Evolutionary conservation across 2,888 invertebrate species (phyloP), one percentile per base, ranked within the genome.

Genomic region (Phyllotreta cruciferae): DNA sequence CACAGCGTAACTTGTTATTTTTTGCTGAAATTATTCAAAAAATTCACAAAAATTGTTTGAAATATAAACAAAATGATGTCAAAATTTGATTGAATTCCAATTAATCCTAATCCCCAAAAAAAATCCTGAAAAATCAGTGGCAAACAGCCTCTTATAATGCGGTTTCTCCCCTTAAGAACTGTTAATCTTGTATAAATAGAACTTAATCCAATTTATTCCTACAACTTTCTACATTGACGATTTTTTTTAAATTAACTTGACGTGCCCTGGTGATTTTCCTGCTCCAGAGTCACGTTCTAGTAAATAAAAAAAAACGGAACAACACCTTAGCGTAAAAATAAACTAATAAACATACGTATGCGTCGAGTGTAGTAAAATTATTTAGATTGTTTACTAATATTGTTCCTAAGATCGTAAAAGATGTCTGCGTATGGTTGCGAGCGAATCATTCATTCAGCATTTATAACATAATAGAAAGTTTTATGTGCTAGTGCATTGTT

Each of bases 351-450:
- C 39, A 35, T 14, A 54, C 41, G 11, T 45, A 45, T 56, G 44
- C 37, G 6, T 56, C 14, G 10, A 34, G 45, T 56, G 56, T 45
- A 36, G 37, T 45, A 56, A 47, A 13, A 42, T 42, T 42, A 55
- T 55, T 55, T 55, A 55, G 41, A 56, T 56, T 45, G 56, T 56
- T 56, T 56, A 45, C 36, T 56, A 45, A 44, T 45, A 56, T 14
- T 56, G 56, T 56, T 45, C 14, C 36, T 56, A 37, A 44, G 56
- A 13, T 56, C 56, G 14, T 56, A 56, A 56, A 56, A 44, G 45
- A 45, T 45, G 45, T 56, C 45, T 56, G 38, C 56, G n/a, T 35
- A 56, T 35, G 56, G 47, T 14, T 34, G 24, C 6, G 7, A 9
- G 34, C 7, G 14, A 47, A 24, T 24, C 24, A 24, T 24, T 24